Evolutionary conservation across 2,113 vertebrate species (phyloP), one percentile per base, ranked within the genome.

Genomic region (Sterrhoptilus dennistouni): DNA sequence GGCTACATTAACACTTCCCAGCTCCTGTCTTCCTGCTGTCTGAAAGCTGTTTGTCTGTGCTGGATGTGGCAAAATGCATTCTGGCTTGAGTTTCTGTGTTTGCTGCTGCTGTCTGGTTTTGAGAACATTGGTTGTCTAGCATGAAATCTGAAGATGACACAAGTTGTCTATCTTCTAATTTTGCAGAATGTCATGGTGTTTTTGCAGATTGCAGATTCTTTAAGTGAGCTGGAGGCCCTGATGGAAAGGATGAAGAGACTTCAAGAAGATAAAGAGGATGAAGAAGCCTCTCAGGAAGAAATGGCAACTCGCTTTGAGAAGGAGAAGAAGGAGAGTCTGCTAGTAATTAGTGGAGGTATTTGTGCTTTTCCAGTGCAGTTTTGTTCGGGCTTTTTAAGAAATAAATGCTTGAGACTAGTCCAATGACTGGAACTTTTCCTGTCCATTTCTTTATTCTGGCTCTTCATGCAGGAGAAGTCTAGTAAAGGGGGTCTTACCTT

Each of bases 221-320:
- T 98, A 70, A 98, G 98, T 85, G 98, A 98, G 95, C 95, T 99
- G 68, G 98, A 98, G 94, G 98, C 98, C 89, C 96, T 99, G 78
- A 98, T 99, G 98, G 98, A 98, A 80, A 98, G 98, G 85, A 98
- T 99, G 98, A 98, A 98, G 92, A 97, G 98, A 89, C 97, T 99
- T 40, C 98, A 98, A 56, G 98, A 98, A 96, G 98, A 98, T 70
- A 98, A 98, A 63, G 98, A 98, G 72, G 98, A 98, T 0, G 98
- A 98, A 40, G 98, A 98, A 75, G 97, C 98, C 9, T 98, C 98
- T 76, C 98, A 98, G 90, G 98, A 98, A 95, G 98, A 99, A 96
- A 98, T 98, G 98, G 98, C 98, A 92, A 98, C 98, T 63, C 97
- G 98, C 81, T 98, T 98, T 94, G 98, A 98, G 87, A 98, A 98